Evolutionary conservation across 2,797 vertebrate genomes (phyloP).

Genomic region (Phataginus tetradactyla): DNA sequence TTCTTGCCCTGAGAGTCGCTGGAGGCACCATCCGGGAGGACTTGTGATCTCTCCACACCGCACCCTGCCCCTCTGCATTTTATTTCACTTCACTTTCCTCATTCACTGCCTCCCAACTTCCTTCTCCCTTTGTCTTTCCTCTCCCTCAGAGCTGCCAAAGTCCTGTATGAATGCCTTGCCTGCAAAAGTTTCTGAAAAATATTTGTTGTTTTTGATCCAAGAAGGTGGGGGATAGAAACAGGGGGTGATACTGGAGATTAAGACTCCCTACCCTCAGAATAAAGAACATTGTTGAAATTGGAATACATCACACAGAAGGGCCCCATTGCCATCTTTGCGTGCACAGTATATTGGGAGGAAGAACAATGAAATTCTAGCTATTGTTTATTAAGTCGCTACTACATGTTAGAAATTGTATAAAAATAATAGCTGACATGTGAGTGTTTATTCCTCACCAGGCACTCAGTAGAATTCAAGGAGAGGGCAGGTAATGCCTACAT

Average conservation of each 20-base stretch:
- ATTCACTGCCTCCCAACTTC: background rate
- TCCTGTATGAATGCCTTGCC: background rate
- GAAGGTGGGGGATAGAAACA: background rate
- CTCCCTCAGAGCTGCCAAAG: background rate
- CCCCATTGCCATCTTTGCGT: background rate
- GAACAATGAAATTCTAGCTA: background rate
- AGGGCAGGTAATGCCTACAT: background rate
- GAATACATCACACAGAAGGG: background rate
- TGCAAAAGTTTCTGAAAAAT: slow-evolving; percentile 5
- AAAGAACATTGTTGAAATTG: background rate
- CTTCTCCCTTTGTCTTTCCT: background rate
- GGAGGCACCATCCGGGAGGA: too few relatives aligned
- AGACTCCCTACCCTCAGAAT: background rate
- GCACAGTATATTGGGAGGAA: background rate
- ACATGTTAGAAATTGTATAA: background rate
- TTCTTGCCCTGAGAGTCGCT: background rate
- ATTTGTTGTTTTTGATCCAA: background rate
- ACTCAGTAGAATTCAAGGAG: background rate
- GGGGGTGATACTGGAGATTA: background rate
- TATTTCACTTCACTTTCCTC: background rate
- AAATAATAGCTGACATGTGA: background rate
- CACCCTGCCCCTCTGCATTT: background rate
- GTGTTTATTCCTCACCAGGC: background rate
- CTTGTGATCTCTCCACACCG: accelerated
- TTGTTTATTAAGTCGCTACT: background rate